Percentiles rank a stretch among this genome's conserved stretches.
Evolutionary conservation across 92 coral and sea anemone genomes (phyloP).

Genomic region (Zoanthus gigantus): DNA sequence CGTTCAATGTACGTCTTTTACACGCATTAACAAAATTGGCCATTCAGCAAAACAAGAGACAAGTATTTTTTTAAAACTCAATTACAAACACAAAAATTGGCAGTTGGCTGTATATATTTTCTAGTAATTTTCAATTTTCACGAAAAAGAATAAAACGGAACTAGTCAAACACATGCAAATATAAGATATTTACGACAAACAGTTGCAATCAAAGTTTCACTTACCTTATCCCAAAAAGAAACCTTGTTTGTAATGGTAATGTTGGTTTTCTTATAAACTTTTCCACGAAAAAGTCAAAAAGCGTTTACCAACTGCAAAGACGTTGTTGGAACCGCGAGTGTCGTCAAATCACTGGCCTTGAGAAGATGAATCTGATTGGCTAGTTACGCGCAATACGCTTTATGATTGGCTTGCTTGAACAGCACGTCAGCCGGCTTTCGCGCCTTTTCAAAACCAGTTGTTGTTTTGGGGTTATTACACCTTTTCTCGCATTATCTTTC

Average conservation of each 20-base stretch:
- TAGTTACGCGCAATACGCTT: neutral
- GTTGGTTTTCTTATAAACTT: neutral
- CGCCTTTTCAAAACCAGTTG: neutral
- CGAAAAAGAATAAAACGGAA: too few relatives aligned
- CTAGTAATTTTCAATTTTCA: too few relatives aligned
- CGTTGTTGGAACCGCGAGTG: neutral
- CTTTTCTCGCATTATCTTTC: too few relatives aligned
- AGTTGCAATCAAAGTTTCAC: neutral
- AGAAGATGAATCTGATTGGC: slow-evolving; percentile 26
- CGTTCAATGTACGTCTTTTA: too few relatives aligned
- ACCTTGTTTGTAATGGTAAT: neutral
- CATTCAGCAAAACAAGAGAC: too few relatives aligned
- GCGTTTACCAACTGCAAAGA: neutral
- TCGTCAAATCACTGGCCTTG: neutral
- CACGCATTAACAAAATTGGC: too few relatives aligned
- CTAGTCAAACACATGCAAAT: too few relatives aligned
- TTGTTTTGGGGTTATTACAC: too few relatives aligned
- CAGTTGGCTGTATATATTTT: too few relatives aligned
- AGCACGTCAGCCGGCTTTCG: slow-evolving; percentile 27
- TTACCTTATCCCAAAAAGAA: neutral
- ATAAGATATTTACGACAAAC: neutral
- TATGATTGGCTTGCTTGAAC: slow-evolving; percentile 21
- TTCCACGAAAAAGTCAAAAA: neutral
- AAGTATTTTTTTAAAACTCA: too few relatives aligned
- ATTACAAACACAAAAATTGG: too few relatives aligned